phyloP scores from a whole-genome alignment of 2,888 invertebrate genomes.

The Pseudococcus longispinus region DNA sequence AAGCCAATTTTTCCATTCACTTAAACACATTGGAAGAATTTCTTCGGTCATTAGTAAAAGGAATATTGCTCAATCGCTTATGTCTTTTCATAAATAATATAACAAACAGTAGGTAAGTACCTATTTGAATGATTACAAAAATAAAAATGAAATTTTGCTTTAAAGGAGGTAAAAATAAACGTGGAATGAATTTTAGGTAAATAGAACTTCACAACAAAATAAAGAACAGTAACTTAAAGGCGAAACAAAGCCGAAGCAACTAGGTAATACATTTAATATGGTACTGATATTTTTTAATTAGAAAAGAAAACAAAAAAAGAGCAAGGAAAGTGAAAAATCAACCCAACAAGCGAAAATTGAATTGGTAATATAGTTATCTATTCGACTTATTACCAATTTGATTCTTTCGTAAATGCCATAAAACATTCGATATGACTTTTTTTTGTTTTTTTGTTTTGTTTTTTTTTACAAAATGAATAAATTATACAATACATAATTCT shows the following conservation, averaged over 20 bases:
- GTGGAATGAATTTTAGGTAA: constrained; percentile 15
- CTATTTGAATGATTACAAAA: constrained; percentile 2
- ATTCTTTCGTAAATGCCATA: neutral
- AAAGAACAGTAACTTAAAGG: constrained; percentile 9
- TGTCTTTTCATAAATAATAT: constrained; percentile 9
- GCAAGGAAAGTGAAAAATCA: neutral
- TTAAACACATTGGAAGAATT: neutral
- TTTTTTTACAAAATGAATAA: neutral
- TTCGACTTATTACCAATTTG: neutral
- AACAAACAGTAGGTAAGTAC: neutral
- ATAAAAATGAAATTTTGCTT: constrained; percentile 17
- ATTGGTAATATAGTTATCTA: neutral
- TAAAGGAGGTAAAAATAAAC: constrained; percentile 17
- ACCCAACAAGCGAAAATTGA: neutral
- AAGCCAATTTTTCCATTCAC: neutral
- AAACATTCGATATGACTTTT: constrained; percentile 3
- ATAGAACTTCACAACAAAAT: neutral
- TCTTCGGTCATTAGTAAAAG: neutral
- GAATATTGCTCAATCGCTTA: neutral
- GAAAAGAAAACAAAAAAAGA: neutral
- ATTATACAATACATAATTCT: constrained; percentile 2
- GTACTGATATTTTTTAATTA: neutral
- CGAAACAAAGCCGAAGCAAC: neutral
- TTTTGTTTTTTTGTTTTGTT: neutral
- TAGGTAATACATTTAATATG: neutral